These are phyloP conservation scores for Drosophila kokeensis DNA, from an alignment of 2,888 invertebrate species.

Conservation along the genomic window DNA sequence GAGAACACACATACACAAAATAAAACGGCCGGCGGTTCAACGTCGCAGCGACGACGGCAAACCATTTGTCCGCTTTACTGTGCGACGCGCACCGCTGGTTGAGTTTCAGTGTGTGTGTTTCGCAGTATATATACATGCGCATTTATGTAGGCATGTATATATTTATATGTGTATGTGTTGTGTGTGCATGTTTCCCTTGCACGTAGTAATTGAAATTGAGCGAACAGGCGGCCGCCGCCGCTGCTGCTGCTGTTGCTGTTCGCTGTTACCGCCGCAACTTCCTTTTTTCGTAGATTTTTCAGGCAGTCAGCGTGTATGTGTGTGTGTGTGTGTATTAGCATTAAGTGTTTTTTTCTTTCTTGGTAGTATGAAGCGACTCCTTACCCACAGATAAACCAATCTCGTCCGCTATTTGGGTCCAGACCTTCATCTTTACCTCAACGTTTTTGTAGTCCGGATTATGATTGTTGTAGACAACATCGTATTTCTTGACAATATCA, in stretches of 20 bases:
- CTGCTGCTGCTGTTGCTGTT: constrained; percentile 37
- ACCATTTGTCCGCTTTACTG: constrained; percentile 68
- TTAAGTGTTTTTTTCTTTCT: constrained; percentile 14
- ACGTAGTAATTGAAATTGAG: constrained; percentile 67
- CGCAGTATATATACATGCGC: constrained; percentile 28
- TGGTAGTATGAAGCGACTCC: constrained; percentile 37
- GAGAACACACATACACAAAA: constrained; percentile 35
- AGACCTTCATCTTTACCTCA: constrained; percentile 84
- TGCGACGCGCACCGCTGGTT: constrained; percentile 57
- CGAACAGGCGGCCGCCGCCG: constrained; percentile 54
- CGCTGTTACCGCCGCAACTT: constrained; percentile 52
- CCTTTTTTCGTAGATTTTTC: constrained; percentile 48
- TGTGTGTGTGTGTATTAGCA: constrained; percentile 18
- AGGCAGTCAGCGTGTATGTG: constrained; percentile 4
- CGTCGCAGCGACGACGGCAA: constrained; percentile 56
- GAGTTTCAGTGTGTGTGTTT: constrained; percentile 36
- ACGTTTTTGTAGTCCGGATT: constrained; percentile 85
- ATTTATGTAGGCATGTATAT: constrained; percentile 12
- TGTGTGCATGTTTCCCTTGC: constrained; percentile 50
- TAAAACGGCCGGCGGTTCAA: constrained; percentile 71
- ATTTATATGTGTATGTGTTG: constrained; percentile 20
- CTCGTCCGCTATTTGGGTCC: constrained; percentile 84
- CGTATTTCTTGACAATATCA: constrained; percentile 84
- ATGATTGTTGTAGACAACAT: constrained; percentile 84
- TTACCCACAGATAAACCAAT: constrained; percentile 84